A percentile compares a stretch with the other conserved stretches of the same genome.
Evolutionary conservation across 1,140 invertebrate genomes (phyloP).

Genomic region (Apis florea): DNA sequence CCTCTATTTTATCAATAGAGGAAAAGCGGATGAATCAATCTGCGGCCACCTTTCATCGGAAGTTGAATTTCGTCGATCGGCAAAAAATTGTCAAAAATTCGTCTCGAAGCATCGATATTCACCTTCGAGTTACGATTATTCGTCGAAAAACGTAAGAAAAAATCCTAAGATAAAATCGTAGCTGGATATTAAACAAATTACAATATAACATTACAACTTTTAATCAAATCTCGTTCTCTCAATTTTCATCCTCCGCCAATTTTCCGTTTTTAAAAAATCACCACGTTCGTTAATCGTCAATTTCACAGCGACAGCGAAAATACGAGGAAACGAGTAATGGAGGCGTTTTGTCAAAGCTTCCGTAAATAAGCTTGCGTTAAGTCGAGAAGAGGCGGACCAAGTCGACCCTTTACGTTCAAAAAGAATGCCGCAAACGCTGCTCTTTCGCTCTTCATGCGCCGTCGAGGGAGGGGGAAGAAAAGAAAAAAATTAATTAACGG

Average conservation of each 20-base stretch:
- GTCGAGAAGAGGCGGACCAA: neutral
- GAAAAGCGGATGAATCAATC: neutral
- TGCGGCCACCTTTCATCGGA: neutral
- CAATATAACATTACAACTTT: no score
- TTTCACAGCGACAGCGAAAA: neutral
- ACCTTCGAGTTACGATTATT: no score
- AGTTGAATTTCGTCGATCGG: neutral
- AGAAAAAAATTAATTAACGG: slow-evolving; percentile 44
- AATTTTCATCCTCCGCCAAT: neutral
- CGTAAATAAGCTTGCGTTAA: slow-evolving; percentile 25
- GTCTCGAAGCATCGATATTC: neutral
- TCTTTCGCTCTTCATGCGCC: neutral
- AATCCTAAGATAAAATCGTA: no score
- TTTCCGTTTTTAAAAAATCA: neutral
- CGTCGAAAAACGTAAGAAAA: no score
- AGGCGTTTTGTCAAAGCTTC: neutral
- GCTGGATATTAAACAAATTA: no score
- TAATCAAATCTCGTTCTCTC: no score
- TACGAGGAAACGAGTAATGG: neutral
- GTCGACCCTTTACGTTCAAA: slow-evolving; percentile 26
- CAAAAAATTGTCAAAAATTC: neutral
- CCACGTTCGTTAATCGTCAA: neutral
- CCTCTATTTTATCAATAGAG: neutral
- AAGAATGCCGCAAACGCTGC: slow-evolving; percentile 11
- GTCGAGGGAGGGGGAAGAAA: neutral